These are phyloP conservation scores for Hormaphis cornu DNA, from an alignment of 1,140 invertebrate genomes.

Conservation along the genomic window DNA sequence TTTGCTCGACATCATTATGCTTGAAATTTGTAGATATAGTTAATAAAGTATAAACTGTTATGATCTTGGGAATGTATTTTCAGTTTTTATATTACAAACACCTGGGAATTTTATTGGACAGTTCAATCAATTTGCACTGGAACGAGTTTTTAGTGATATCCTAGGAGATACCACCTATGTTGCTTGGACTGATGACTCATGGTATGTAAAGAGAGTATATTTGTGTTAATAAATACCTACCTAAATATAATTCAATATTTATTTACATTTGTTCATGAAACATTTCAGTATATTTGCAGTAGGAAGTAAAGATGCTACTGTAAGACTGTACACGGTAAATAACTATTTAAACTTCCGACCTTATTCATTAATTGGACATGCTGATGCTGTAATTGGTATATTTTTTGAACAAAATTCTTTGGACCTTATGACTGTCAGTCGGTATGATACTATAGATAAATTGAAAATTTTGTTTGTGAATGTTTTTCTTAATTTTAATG, in stretches of 20 bases:
- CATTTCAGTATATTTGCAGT: slow-evolving; percentile 59
- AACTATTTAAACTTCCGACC: slow-evolving; percentile 63
- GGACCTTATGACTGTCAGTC: slow-evolving; percentile 66
- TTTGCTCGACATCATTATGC: slow-evolving; percentile 2
- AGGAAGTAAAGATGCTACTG: slow-evolving; percentile 79
- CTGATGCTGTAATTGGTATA: slow-evolving; percentile 66
- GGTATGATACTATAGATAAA: slow-evolving; percentile 49
- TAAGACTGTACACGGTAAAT: slow-evolving; percentile 66
- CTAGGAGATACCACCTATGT: slow-evolving; percentile 73
- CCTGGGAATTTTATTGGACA: slow-evolving; percentile 68
- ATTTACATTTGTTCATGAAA: slow-evolving; percentile 22
- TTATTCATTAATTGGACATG: slow-evolving; percentile 67
- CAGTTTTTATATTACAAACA: slow-evolving; percentile 78
- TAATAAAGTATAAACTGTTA: too few species aligned
- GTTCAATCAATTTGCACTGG: slow-evolving; percentile 81
- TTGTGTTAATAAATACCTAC: too few species aligned
- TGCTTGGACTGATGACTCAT: slow-evolving; percentile 87
- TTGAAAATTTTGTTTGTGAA: slow-evolving; percentile 5
- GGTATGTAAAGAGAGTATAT: slow-evolving; percentile 39
- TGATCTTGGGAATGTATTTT: slow-evolving; percentile 38
- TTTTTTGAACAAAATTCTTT: slow-evolving; percentile 82
- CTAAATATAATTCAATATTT: background rate
- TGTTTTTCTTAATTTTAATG: slow-evolving; percentile 1
- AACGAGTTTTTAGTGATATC: slow-evolving; percentile 67
- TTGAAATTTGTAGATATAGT: too few species aligned